Conservation (phyloP, 2,113 vertebrate genomes). For the Rhinopithecus roxellana region DNA sequence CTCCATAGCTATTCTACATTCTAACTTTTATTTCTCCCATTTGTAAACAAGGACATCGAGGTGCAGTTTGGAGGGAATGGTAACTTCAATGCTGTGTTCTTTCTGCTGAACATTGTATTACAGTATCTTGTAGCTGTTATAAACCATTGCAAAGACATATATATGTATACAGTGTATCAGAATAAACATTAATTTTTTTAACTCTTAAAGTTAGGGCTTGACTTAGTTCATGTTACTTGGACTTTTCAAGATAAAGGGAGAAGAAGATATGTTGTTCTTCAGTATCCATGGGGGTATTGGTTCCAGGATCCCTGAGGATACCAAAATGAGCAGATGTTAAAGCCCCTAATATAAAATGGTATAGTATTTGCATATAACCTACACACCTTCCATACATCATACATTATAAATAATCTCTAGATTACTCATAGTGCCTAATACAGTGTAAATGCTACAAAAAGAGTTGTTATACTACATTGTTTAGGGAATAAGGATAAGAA, state of each 20-base stretch:
- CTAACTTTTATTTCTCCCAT: background rate
- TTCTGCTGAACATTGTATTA: too few relatives aligned
- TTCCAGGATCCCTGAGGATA: background rate
- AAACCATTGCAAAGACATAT: background rate
- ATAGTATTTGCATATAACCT: background rate
- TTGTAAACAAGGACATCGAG: background rate
- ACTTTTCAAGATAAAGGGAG: background rate
- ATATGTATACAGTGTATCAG: rapidly evolving
- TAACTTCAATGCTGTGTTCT: background rate
- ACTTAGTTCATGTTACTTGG: background rate
- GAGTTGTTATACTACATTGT: background rate
- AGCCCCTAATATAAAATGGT: background rate
- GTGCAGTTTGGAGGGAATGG: background rate
- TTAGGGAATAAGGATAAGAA: background rate
- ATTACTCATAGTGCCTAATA: background rate
- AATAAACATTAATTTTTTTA: background rate
- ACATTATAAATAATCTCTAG: background rate
- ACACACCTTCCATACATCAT: background rate
- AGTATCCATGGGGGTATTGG: background rate
- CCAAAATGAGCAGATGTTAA: background rate
- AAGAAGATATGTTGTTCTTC: background rate
- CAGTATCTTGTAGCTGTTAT: background rate
- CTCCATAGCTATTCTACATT: background rate
- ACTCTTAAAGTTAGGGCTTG: background rate
- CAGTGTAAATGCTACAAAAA: background rate